Conservation (phyloP, 2,113 vertebrate species). For the Athene cunicularia region DNA sequence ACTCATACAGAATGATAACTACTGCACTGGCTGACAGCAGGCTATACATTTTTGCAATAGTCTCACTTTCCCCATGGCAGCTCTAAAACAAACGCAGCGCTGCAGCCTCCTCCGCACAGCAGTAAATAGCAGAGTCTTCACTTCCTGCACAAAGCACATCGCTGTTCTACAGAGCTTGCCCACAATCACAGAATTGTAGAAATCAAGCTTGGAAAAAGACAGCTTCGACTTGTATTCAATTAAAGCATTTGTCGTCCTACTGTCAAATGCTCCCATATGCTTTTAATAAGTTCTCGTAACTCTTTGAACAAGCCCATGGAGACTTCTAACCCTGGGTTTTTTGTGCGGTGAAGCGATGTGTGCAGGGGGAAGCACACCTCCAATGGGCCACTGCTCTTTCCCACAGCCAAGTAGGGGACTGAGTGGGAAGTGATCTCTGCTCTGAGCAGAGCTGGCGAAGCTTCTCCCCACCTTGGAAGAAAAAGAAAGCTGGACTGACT, state of each 20-base stretch:
- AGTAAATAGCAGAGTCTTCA: background rate
- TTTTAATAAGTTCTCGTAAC: background rate
- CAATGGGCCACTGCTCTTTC: background rate
- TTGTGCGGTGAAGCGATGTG: fast-evolving
- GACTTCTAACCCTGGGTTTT: background rate
- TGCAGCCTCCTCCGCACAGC: fast-evolving
- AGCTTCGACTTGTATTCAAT: background rate
- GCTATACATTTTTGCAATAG: background rate
- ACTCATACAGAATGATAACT: background rate
- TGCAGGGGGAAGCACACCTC: background rate
- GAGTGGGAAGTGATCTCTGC: background rate
- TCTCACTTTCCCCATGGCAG: background rate
- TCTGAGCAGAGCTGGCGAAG: background rate
- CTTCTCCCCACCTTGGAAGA: background rate
- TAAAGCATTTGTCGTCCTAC: background rate
- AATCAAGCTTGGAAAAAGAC: background rate
- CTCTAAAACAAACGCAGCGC: background rate
- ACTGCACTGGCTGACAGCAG: background rate
- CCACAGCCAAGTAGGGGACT: background rate
- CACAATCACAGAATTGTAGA: background rate
- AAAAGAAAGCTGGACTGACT: background rate
- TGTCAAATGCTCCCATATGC: background rate
- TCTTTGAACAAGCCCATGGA: background rate
- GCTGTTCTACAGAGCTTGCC: background rate
- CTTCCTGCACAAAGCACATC: background rate